Evolutionary conservation across 2,113 vertebrate species (phyloP).

Genomic region (Nesoenas mayeri): DNA sequence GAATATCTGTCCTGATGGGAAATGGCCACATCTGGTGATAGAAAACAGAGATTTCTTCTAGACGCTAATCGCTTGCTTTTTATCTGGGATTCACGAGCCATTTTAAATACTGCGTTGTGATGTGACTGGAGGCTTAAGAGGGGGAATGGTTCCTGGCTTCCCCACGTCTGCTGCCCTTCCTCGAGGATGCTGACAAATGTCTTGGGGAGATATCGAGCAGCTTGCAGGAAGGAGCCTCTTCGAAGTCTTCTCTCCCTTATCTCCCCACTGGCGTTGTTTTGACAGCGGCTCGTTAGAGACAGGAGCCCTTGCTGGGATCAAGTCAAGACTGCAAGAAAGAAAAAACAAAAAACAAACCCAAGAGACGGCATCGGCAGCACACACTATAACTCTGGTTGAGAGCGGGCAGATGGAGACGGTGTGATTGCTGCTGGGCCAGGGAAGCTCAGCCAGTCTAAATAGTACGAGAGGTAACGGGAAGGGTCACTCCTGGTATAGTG

Average conservation of each 20-base stretch:
- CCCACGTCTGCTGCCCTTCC: slow-evolving; percentile 54
- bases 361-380: slow-evolving; percentile 37
- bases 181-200: slow-evolving; percentile 55
- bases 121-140: slow-evolving; percentile 28
- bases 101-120: slow-evolving; percentile 25
- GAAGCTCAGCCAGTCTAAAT: slow-evolving; percentile 56
- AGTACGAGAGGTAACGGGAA: neutral
- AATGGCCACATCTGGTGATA: neutral
- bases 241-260: slow-evolving; percentile 76
- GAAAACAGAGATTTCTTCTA: slow-evolving; percentile 51
- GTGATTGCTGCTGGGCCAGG: slow-evolving; percentile 34
- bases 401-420: slow-evolving; percentile 41
- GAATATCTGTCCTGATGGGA: slow-evolving; percentile 21
- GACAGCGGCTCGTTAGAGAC: slow-evolving; percentile 77
- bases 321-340: slow-evolving; percentile 51
- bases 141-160: slow-evolving; percentile 23
- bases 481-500: slow-evolving; percentile 17
- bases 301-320: slow-evolving; percentile 61
- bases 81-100: slow-evolving; percentile 34
- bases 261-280: slow-evolving; percentile 74
- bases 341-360: slow-evolving; percentile 25
- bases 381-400: slow-evolving; percentile 21
- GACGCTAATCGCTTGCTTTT: slow-evolving; percentile 26
- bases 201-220: slow-evolving; percentile 58
- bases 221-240: slow-evolving; percentile 68